Conservation (phyloP, 2,113 vertebrate genomes). For the Bos taurus region DNA sequence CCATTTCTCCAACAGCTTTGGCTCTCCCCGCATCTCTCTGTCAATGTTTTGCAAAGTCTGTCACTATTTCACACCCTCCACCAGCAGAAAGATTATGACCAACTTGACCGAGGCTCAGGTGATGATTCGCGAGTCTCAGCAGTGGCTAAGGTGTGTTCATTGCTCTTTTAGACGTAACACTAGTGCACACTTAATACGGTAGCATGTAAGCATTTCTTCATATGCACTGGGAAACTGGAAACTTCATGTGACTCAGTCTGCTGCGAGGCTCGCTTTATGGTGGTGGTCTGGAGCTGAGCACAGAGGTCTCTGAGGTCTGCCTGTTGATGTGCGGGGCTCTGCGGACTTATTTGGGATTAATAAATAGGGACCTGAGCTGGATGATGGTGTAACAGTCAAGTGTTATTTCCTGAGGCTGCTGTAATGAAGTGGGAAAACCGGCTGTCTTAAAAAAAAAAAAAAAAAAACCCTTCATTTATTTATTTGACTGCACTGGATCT, state of each 20-base stretch:
- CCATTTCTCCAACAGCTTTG: background rate
- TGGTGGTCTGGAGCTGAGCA: background rate
- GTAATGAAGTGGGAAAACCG: background rate
- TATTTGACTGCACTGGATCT: background rate
- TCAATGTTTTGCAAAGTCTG: background rate
- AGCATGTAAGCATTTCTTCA: too few relatives aligned
- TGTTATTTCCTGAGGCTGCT: background rate
- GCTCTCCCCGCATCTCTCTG: accelerated
- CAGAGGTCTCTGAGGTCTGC: background rate
- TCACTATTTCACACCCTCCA: background rate
- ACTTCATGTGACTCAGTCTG: background rate
- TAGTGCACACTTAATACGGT: background rate
- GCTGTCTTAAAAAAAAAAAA: background rate
- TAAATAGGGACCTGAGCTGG: background rate
- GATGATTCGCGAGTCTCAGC: background rate
- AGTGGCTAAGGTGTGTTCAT: background rate
- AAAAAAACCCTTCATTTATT: background rate
- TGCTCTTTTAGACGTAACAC: background rate
- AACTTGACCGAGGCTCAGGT: background rate
- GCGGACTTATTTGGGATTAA: background rate
- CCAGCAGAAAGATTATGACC: background rate
- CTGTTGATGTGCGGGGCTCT: background rate
- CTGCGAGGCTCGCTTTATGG: background rate
- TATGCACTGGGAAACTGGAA: too few relatives aligned
- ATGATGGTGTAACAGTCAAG: accelerated